Percentiles rank a stretch among this genome's conserved stretches.
phyloP scores from a whole-genome alignment of 92 coral and sea anemone species.

The Zoanthus sansibaricus region DNA sequence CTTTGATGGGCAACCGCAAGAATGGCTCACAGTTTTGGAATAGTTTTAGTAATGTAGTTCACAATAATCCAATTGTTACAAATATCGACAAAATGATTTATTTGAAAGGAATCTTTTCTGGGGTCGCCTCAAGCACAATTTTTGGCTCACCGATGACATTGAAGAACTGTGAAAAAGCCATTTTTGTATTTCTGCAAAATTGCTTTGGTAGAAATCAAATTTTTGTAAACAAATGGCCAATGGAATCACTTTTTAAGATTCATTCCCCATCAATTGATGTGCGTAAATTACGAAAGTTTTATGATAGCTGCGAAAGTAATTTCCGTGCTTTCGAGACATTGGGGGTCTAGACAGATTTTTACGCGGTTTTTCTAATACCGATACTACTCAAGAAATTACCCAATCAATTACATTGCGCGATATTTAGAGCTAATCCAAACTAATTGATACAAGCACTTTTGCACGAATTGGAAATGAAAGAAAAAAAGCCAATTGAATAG shows the following conservation, averaged over 20 bases:
- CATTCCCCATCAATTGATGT: neutral
- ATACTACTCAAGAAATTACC: neutral
- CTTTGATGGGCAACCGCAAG: neutral
- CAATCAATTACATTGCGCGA: neutral
- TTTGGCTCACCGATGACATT: too few relatives aligned
- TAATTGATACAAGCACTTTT: neutral
- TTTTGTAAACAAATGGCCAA: neutral
- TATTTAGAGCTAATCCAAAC: constrained; percentile 10
- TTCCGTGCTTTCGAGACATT: constrained; percentile 1
- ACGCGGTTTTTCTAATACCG: neutral
- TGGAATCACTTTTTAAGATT: neutral
- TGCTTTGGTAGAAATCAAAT: neutral
- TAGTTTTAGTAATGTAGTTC: neutral
- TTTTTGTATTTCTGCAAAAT: neutral
- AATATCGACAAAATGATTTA: constrained; percentile 3
- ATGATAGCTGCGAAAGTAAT: constrained; percentile 11
- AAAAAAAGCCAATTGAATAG: too few relatives aligned
- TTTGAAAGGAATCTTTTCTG: neutral
- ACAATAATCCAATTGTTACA: neutral
- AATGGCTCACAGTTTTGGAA: constrained; percentile 9
- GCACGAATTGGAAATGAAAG: neutral
- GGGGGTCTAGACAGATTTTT: constrained; percentile 11
- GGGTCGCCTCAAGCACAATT: too few relatives aligned
- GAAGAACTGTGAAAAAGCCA: neutral
- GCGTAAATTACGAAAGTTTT: neutral